Percentiles rank a stretch among this genome's conserved stretches.
Evolutionary conservation across 2,888 invertebrate genomes (phyloP).

Genomic region (Tachystola acroxantha): DNA sequence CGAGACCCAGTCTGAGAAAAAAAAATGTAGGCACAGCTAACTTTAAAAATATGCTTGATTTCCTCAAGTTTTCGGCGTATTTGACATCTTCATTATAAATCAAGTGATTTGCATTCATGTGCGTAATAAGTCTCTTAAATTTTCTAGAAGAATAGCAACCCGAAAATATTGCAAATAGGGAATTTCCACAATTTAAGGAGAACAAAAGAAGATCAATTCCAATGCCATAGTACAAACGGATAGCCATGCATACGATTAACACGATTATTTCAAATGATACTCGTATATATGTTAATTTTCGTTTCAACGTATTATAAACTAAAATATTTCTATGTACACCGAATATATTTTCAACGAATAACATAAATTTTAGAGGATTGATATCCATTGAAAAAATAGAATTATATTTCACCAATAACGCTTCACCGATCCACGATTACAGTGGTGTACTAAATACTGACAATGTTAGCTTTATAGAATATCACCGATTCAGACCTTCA

Average conservation of each 20-base stretch:
- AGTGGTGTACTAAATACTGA: too few relatives aligned
- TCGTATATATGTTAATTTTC: neutral
- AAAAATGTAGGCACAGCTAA: neutral
- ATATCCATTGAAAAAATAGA: neutral
- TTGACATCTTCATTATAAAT: neutral
- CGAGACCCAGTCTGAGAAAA: neutral
- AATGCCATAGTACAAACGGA: neutral
- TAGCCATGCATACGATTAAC: too few relatives aligned
- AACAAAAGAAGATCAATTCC: neutral
- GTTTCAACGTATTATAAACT: slow-evolving; percentile 20
- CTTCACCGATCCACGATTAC: too few relatives aligned
- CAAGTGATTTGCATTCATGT: neutral
- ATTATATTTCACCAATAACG: too few relatives aligned
- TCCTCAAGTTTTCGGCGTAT: neutral
- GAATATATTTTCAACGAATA: neutral
- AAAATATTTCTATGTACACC: slow-evolving; percentile 1
- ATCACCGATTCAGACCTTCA: too few relatives aligned
- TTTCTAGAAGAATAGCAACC: neutral
- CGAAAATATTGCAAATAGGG: neutral
- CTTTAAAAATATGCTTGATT: neutral
- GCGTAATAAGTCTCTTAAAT: neutral
- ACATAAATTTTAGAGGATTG: neutral
- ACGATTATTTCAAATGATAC: neutral
- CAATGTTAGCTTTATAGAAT: too few relatives aligned
- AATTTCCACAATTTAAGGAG: neutral